Base-by-base conservation (phyloP, 2,888 invertebrate species). In the Drosophila rellima region DNA sequence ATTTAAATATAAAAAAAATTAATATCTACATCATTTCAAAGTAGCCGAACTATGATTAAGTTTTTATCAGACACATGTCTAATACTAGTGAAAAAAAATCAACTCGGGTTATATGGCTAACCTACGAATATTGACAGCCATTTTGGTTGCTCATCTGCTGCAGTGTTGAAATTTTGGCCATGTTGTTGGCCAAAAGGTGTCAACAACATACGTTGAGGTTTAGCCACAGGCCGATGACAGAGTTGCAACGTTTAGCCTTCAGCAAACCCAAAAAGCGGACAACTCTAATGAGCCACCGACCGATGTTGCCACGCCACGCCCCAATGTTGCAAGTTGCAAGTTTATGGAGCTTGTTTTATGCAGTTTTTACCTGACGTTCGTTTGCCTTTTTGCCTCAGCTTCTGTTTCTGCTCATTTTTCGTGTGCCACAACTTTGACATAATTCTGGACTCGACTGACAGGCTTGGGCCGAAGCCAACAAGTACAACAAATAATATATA, bases 391-490 rank as follows among this genome's bases (percentile, higher is more conserved):
- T 10, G 20, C 31, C n/a, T 31, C 15, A 15, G 18, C 31, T 15
- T 11, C 39, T 52, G 62, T 52, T 42, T 39, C 55, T 62, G 64
- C 63, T 84, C 60, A 70, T 76, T 74, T 82, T 77, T 66, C 65
- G 83, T 80, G 69, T 64, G 69, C 83, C 80, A 67, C 87, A 88
- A 83, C 80, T 83, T 83, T 83, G 83, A 88, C 88, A 83, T 88
- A 88, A 83, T 83, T 83, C 75, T 70, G 80, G 76, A 85, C 85
- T 61, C 66, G 52, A 61, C 52, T 74, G 81, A 70, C 72, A 79
- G 62, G 56, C 52, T 70, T 77, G 76, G 79, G 70, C 66, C 45
- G 59, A 73, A 73, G 69, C 74, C 74, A 73, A 63, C 20, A 54
- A 68, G 40, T 37, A 62, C 54, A 61, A 69, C 66, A 72, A 35